These are phyloP conservation scores for Menidia menidia DNA, from an alignment of 2,797 vertebrate species.

Conservation along the genomic window DNA sequence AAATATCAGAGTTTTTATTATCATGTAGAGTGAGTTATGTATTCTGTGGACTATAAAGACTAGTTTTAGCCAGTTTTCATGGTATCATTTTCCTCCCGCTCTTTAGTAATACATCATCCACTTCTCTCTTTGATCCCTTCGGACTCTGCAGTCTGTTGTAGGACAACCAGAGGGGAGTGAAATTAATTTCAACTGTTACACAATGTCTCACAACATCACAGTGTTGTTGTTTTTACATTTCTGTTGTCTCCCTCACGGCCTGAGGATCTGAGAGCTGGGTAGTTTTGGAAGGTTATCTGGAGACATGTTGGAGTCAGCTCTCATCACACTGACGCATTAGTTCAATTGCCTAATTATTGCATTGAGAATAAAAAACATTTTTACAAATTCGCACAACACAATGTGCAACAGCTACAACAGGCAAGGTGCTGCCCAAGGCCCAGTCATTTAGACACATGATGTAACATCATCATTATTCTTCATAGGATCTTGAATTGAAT, in stretches of 20 bases:
- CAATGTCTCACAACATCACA: background rate
- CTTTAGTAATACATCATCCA: conserved; percentile 40
- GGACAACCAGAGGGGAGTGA: conserved; percentile 5
- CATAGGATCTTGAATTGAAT: background rate
- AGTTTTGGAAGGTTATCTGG: background rate
- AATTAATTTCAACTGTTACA: conserved; percentile 24
- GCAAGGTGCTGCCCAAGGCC: background rate
- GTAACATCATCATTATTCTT: background rate
- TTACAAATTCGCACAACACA: background rate
- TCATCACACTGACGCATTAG: background rate
- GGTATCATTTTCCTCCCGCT: background rate
- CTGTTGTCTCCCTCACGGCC: background rate
- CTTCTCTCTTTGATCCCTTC: conserved; percentile 16
- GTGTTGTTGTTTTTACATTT: background rate
- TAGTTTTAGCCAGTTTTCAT: background rate
- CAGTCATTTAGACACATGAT: background rate
- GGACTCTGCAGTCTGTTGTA: conserved; percentile 16
- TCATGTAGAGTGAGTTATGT: background rate
- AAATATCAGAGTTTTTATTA: background rate
- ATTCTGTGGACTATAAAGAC: background rate
- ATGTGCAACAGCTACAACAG: background rate
- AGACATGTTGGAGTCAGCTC: background rate
- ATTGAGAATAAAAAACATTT: background rate
- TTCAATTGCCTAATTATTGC: background rate
- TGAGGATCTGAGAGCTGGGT: background rate